Conservation (phyloP, 2,797 vertebrate genomes). For the Parauchenoglanis punctatus region DNA sequence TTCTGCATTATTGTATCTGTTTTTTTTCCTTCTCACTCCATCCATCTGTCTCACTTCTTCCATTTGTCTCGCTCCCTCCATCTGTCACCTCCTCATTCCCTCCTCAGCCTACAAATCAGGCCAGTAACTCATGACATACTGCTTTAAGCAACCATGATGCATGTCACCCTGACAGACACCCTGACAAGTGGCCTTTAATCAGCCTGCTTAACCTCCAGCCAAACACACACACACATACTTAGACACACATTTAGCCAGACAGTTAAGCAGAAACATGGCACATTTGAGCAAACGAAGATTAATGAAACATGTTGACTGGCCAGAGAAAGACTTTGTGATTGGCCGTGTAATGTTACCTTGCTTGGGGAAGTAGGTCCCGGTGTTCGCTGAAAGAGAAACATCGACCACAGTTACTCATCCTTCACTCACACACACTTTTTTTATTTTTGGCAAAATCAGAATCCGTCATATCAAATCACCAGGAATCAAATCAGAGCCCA, state of each 20-base stretch:
- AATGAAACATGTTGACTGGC: constrained; percentile 33
- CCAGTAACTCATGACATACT: constrained; percentile 5
- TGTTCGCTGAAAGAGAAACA: constrained; percentile 80
- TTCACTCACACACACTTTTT: constrained; percentile 44
- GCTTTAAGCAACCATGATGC: constrained; percentile 16
- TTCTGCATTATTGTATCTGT: neutral
- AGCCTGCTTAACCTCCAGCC: constrained; percentile 15
- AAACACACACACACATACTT: neutral
- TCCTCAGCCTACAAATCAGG: neutral
- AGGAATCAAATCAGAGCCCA: neutral
- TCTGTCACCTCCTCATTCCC: neutral
- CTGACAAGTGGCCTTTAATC: constrained; percentile 62
- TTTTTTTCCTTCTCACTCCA: neutral
- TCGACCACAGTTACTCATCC: constrained; percentile 72
- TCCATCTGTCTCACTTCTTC: neutral
- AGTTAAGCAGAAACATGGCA: constrained; percentile 45
- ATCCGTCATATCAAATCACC: neutral
- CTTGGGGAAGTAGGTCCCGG: constrained; percentile 79
- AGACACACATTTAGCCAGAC: constrained; percentile 19
- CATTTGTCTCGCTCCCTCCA: constrained; percentile 8
- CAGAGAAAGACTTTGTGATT: constrained; percentile 57
- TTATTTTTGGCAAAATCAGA: neutral
- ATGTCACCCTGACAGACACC: constrained; percentile 59
- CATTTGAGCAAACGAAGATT: constrained; percentile 40
- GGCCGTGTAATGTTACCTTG: constrained; percentile 76